A percentile compares a stretch with the other conserved stretches of the same genome.
phyloP scores from a whole-genome alignment of 2,113 vertebrate genomes.

The Hemiprocne comata region DNA sequence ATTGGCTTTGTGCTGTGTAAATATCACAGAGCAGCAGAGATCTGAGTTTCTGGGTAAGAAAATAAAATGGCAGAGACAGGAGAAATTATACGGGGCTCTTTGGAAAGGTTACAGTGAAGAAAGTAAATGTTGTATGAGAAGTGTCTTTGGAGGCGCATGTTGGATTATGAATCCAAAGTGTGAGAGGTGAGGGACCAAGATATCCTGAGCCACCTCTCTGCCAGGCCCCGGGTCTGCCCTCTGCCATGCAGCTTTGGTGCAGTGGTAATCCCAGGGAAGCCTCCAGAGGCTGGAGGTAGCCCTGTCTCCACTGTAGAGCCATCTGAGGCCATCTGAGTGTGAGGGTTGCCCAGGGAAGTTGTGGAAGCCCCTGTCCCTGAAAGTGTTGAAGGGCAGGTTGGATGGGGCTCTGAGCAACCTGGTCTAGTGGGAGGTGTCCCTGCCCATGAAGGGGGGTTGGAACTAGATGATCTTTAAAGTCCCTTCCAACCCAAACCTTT shows the following conservation, averaged over 20 bases:
- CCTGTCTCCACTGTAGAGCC: neutral
- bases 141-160: neutral
- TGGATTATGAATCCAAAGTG: neutral
- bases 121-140: constrained; percentile 19
- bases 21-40: neutral
- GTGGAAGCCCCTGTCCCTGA: no score
- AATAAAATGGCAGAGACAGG: neutral
- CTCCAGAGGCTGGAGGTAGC: neutral
- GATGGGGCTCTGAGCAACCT: no score
- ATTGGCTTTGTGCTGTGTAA: neutral
- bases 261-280: neutral
- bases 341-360: no score
- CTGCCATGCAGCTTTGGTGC: accelerated
- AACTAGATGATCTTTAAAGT: no score
- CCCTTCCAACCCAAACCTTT: no score
- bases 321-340: neutral
- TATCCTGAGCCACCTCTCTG: neutral
- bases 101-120: constrained; percentile 55
- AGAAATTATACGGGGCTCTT: constrained; percentile 1
- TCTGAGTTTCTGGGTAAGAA: neutral
- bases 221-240: neutral
- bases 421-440: no score
- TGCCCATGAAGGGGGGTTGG: no score
- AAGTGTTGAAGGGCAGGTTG: no score
- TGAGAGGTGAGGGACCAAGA: neutral